These are phyloP conservation scores for Tricholaema leucomelas DNA, from an alignment of 2,113 vertebrate species.

Conservation along the genomic window DNA sequence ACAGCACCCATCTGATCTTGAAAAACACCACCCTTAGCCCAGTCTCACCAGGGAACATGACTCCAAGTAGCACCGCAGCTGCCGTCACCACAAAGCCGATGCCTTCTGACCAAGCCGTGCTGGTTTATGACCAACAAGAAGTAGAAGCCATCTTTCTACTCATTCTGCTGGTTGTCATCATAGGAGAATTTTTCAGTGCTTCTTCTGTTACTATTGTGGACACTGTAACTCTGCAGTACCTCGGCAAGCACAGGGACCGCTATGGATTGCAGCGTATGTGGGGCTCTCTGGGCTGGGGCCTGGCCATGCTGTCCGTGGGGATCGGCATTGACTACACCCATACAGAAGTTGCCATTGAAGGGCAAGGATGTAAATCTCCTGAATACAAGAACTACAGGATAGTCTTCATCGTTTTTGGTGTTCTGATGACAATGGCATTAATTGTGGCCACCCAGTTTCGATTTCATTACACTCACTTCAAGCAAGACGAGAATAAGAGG, in stretches of 20 bases:
- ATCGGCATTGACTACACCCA: constrained; percentile 95
- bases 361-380: constrained; percentile 81
- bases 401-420: constrained; percentile 94
- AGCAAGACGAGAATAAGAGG: constrained; percentile 61
- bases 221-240: constrained; percentile 93
- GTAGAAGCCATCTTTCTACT: constrained; percentile 93
- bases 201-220: constrained; percentile 97
- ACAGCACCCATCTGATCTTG: background rate
- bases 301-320: constrained; percentile 94
- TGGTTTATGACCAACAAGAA: constrained; percentile 82
- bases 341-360: constrained; percentile 70
- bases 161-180: constrained; percentile 92
- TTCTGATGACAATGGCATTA: constrained; percentile 90
- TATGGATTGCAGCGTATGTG: constrained; percentile 98
- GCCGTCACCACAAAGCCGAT: constrained; percentile 38
- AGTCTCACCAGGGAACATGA: background rate
- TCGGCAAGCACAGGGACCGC: constrained; percentile 90
- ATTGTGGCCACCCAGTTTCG: constrained; percentile 93
- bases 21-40: constrained; percentile 16
- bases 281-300: constrained; percentile 97
- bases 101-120: constrained; percentile 70
- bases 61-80: constrained; percentile 6
- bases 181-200: constrained; percentile 97
- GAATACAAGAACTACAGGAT: constrained; percentile 92
- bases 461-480: constrained; percentile 81